Evolutionary conservation across 2,113 vertebrate genomes (phyloP).

Genomic region (Zosterops lateralis): DNA sequence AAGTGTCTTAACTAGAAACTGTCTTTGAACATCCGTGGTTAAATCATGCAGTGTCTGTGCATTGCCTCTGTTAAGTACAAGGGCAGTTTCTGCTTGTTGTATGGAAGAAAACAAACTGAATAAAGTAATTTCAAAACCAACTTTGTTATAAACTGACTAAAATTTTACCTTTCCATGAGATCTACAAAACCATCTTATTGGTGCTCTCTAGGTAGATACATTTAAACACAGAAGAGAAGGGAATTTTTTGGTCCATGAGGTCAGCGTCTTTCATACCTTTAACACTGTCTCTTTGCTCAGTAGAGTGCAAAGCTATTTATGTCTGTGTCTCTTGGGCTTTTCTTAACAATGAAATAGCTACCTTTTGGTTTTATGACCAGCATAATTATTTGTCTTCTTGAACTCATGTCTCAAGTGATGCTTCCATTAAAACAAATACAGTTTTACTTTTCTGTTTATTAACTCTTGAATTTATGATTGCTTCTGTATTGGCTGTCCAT

Average conservation of each 20-base stretch:
- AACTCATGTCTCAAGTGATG: background rate
- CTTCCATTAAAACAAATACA: background rate
- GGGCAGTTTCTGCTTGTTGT: background rate
- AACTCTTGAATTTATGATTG: background rate
- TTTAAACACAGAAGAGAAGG: background rate
- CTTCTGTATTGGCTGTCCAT: background rate
- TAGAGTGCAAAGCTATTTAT: background rate
- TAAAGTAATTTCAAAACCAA: background rate
- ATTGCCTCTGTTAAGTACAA: background rate
- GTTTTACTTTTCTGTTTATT: background rate
- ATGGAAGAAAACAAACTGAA: background rate
- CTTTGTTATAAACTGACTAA: background rate
- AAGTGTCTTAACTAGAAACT: background rate
- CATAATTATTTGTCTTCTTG: background rate
- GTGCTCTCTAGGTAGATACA: background rate
- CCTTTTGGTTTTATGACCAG: background rate
- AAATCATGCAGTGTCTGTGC: background rate
- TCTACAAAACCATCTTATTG: background rate
- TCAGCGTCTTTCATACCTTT: background rate
- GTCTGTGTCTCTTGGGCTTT: background rate
- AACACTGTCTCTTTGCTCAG: background rate
- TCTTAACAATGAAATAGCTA: fast-evolving
- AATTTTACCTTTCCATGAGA: background rate
- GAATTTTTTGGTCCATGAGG: background rate
- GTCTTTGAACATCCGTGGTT: background rate